Percentiles rank a stretch among this genome's conserved stretches.
These are phyloP conservation scores for Drosophila demipolita DNA, from an alignment of 2,888 invertebrate genomes.

Conservation along the genomic window DNA sequence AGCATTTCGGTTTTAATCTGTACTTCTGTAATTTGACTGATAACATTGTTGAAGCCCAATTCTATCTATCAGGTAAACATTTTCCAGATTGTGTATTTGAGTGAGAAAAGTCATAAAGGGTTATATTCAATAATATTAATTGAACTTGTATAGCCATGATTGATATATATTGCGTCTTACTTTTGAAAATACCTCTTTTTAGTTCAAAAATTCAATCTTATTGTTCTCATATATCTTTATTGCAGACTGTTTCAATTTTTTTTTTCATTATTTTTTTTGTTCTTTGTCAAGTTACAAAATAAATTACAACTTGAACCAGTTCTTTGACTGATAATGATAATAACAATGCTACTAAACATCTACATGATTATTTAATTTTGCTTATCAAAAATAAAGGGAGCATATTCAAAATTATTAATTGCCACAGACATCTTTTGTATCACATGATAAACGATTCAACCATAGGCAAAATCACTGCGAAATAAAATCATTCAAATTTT, in stretches of 20 bases:
- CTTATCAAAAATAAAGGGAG: neutral
- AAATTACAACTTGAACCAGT: neutral
- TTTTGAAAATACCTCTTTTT: neutral
- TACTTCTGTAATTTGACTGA: constrained; percentile 2
- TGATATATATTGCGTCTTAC: neutral
- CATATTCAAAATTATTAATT: neutral
- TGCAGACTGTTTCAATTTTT: neutral
- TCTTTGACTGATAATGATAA: constrained; percentile 1
- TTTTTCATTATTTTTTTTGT: neutral
- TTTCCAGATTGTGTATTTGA: neutral
- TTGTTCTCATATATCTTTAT: neutral
- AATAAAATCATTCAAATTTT: neutral
- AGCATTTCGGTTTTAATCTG: neutral
- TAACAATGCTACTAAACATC: neutral
- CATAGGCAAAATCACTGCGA: neutral
- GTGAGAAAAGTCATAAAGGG: neutral
- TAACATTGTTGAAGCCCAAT: constrained; percentile 8
- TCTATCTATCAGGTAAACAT: constrained; percentile 3
- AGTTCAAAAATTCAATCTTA: neutral
- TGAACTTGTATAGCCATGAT: neutral
- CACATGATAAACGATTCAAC: neutral
- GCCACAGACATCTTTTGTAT: neutral
- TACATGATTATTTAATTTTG: neutral
- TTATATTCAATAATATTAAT: neutral
- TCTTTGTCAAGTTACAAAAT: neutral